A percentile compares a stretch with the other conserved stretches of the same genome.
Evolutionary conservation across 2,888 invertebrate genomes (phyloP).

Genomic region (Brachylomia viminalis): DNA sequence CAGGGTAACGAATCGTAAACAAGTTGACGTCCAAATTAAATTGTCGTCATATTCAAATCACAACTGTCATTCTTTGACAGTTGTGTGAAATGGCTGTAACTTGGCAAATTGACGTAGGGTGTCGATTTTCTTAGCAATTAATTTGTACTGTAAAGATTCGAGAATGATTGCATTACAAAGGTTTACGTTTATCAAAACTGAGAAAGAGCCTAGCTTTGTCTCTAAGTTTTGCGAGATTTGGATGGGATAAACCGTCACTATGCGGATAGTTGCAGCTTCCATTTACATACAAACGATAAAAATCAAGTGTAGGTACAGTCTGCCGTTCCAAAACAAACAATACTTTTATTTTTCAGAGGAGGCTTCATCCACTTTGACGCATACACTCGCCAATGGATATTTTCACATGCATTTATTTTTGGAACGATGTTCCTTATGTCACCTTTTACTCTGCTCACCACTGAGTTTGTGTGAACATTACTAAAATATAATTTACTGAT

Average conservation of each 20-base stretch:
- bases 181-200: neutral
- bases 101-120: neutral
- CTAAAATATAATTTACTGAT: too few species aligned
- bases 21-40: neutral
- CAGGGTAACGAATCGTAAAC: too few species aligned
- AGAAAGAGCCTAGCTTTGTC: neutral
- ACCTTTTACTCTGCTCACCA: neutral
- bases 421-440: neutral
- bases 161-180: neutral
- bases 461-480: too few species aligned
- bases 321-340: neutral
- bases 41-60: neutral
- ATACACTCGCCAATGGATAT: neutral
- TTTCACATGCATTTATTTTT: conserved; percentile 11
- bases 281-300: conserved; percentile 3
- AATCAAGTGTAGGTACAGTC: neutral
- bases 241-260: neutral
- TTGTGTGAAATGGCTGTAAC: neutral
- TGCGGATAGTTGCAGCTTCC: neutral
- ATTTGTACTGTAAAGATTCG: neutral
- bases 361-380: neutral
- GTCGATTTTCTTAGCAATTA: too few species aligned
- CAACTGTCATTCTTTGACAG: neutral
- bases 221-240: neutral
- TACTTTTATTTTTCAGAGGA: conserved; percentile 8